phyloP scores from a whole-genome alignment of 2,797 vertebrate species.

The Ataeniobius toweri region DNA sequence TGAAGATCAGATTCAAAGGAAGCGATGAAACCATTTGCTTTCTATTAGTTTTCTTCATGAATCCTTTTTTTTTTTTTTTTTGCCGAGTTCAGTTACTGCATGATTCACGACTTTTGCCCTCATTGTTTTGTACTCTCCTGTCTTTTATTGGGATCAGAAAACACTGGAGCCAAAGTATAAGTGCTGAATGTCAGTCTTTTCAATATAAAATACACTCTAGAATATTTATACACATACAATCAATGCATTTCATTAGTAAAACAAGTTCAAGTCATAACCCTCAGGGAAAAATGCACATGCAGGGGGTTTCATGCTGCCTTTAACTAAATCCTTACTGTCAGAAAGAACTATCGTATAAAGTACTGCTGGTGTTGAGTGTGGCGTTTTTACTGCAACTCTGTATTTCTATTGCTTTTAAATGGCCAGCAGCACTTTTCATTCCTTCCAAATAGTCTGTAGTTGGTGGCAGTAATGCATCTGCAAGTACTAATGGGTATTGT shows the following conservation, averaged over 20 bases:
- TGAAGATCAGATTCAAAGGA: background rate
- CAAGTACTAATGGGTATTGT: background rate
- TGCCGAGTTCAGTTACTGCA: background rate
- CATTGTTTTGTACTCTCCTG: background rate
- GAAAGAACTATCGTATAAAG: background rate
- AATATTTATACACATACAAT: too few relatives aligned
- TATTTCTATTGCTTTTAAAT: background rate
- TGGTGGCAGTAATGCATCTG: background rate
- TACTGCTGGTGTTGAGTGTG: background rate
- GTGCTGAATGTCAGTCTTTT: background rate
- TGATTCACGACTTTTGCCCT: background rate
- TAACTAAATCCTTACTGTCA: background rate
- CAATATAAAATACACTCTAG: too few relatives aligned
- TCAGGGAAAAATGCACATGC: too few relatives aligned
- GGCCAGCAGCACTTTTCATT: background rate
- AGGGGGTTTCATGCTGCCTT: background rate
- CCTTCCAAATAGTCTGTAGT: conserved; percentile 3
- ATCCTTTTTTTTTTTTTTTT: background rate
- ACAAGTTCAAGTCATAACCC: too few relatives aligned
- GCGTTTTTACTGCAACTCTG: conserved; percentile 14
- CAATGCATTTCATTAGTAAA: too few relatives aligned
- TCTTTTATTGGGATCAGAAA: background rate
- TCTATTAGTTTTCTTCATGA: too few relatives aligned
- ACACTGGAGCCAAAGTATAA: background rate
- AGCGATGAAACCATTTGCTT: background rate